Evolutionary conservation across 2,888 invertebrate genomes (phyloP), one percentile per base, ranked within the genome.

Genomic region (Ophion slaviceki): DNA sequence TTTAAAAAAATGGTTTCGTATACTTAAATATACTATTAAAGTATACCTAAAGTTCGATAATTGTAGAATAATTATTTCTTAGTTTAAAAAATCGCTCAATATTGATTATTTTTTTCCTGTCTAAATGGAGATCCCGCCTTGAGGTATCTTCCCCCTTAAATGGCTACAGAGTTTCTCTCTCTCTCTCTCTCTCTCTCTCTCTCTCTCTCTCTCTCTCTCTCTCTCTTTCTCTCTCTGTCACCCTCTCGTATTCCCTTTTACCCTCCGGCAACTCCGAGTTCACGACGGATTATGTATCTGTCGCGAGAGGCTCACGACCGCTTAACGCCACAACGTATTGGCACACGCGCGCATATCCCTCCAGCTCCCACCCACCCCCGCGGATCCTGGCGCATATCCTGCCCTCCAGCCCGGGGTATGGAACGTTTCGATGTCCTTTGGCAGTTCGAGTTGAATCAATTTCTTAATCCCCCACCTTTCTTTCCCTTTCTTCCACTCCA

Each of bases 261-360:
- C 78, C 45, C 45, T 45, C 6, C 17, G 45, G 68, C 45, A 86
- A 82, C 80, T 81, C 68, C 81, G 80, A 57, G 80, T 87, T 84
- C 68, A 72, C 83, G 86, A 87, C 77, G 82, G 86, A 87, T 87
- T 87, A 87, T 84, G 87, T 82, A 87, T 87, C 84, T 77, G 86
- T 78, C 77, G 76, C 74, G 68, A 68, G 74, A 74, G 74, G 59
- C 80, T 80, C 80, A 74, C 68, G 76, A 61, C 72, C 82, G 82
- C 77, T 86, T 82, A 86, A 86, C 80, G 82, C 77, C 72, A 61
- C 74, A 74, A 83, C 40, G 72, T 86, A 83, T 80, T 59, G 68
- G 83, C 72, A 76, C 80, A 77, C 82, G 77, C 80, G 80, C 53
- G 62, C 36, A 45, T 53, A 11, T 36, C 20, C 67, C n/a, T 64